Evolutionary conservation across 2,797 vertebrate genomes (phyloP).

Genomic region (Acrossocheilus wenchowensis): DNA sequence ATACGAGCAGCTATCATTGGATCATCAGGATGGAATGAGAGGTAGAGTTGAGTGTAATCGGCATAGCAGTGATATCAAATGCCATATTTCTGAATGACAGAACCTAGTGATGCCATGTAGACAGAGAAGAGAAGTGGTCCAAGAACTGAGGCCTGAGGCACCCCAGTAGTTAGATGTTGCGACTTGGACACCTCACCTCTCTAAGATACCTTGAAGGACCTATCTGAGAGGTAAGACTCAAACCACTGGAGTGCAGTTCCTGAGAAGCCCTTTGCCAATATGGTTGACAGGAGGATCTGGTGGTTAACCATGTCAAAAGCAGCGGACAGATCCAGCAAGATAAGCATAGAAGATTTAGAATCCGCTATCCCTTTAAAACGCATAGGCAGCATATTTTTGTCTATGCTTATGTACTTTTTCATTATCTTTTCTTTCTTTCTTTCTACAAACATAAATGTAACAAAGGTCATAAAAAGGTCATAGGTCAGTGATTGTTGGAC

Average conservation of each 20-base stretch:
- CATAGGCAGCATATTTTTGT: neutral
- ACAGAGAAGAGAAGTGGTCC: neutral
- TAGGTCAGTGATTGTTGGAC: constrained; percentile 13
- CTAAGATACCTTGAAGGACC: neutral
- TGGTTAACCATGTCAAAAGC: no score
- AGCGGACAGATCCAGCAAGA: no score
- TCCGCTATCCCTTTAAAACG: neutral
- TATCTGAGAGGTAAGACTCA: neutral
- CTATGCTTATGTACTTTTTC: neutral
- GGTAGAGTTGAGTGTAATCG: no score
- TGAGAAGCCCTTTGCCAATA: neutral
- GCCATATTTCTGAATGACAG: no score
- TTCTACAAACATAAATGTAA: neutral
- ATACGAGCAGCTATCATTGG: no score
- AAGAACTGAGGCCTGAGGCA: neutral
- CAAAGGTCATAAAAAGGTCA: neutral
- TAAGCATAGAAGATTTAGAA: no score
- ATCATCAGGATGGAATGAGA: neutral
- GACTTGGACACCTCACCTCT: neutral
- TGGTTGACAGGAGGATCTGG: no score
- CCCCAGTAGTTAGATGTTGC: no score
- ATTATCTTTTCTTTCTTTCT: neutral
- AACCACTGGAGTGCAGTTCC: neutral
- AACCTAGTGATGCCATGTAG: no score
- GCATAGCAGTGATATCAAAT: neutral